Evolutionary conservation across 2,888 invertebrate genomes (phyloP).

Genomic region (Margaritifera margaritifera): DNA sequence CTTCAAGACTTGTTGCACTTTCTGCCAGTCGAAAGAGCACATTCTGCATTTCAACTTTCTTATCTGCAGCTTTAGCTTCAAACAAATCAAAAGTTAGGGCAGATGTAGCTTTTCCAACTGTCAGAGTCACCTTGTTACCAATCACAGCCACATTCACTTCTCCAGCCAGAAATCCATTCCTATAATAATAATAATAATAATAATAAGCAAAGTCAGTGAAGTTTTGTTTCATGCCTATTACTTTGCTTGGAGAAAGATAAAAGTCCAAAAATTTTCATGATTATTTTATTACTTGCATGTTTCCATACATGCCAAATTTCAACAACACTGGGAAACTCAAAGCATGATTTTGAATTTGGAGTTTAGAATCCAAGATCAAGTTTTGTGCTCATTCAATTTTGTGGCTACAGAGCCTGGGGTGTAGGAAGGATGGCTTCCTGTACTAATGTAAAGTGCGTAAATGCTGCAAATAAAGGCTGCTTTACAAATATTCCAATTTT

Average conservation of each 20-base stretch:
- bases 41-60: constrained; percentile 59
- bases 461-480: no score
- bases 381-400: no score
- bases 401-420: no score
- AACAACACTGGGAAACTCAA: no score
- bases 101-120: constrained; percentile 56
- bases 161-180: constrained; percentile 56
- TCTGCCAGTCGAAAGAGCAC: constrained; percentile 62
- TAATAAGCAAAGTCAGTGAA: neutral
- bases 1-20: constrained; percentile 44
- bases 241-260: neutral
- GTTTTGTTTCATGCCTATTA: neutral
- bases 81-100: constrained; percentile 57
- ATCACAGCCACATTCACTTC: constrained; percentile 53
- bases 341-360: no score
- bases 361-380: no score
- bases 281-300: no score
- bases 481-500: no score
- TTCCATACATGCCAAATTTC: no score
- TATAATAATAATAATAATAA: constrained; percentile 34
- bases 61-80: constrained; percentile 66
- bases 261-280: neutral
- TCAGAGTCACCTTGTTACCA: constrained; percentile 58
- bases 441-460: no score
- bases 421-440: no score